Conservation (phyloP, 2,113 vertebrate genomes). For the Leptodactylus fuscus region DNA sequence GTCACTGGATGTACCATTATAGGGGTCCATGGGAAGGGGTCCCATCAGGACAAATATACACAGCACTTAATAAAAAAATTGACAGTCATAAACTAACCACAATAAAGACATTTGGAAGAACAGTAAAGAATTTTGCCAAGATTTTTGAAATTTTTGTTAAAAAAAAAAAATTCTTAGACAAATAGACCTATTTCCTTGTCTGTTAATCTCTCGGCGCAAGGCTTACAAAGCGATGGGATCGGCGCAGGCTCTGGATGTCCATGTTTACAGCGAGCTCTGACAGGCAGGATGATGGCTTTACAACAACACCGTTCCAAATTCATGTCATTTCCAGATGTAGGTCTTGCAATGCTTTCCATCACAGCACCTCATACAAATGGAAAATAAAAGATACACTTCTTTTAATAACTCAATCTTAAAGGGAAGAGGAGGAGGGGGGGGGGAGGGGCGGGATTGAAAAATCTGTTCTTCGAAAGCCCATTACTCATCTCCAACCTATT, state of each 20-base stretch:
- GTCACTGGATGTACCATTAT: too few species aligned
- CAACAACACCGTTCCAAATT: neutral
- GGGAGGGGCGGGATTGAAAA: conserved; percentile 11
- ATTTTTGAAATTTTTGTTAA: neutral
- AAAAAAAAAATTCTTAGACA: too few species aligned
- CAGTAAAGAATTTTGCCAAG: too few species aligned
- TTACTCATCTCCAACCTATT: neutral
- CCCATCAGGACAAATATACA: too few species aligned
- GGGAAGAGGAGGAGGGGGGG: neutral
- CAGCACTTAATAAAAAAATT: too few species aligned
- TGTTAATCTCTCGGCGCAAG: neutral
- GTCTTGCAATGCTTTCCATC: neutral
- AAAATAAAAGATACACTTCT: conserved; percentile 20
- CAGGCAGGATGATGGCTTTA: neutral
- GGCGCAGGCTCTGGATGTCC: neutral
- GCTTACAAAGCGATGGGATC: neutral
- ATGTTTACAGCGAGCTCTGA: neutral
- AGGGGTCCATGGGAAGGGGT: too few species aligned
- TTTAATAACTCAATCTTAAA: conserved; percentile 24
- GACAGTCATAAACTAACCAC: too few species aligned
- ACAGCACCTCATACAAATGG: neutral
- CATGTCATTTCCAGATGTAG: conserved; percentile 7
- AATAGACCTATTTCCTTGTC: neutral
- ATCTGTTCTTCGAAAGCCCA: neutral
- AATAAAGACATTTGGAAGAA: neutral